Base-by-base conservation (phyloP, 1,140 invertebrate species). In the Atta colombica region DNA sequence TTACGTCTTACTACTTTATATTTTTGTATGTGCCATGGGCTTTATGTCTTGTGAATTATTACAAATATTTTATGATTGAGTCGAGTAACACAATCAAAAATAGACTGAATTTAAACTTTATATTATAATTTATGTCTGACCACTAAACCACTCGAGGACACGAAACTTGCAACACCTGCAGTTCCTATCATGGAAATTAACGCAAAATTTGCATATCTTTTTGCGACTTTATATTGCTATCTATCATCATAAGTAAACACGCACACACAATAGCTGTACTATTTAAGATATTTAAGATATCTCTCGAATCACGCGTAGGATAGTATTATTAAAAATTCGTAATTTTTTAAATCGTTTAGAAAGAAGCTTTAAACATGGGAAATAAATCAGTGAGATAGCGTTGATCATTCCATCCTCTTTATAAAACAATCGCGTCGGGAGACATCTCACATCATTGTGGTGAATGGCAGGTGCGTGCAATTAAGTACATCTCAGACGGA, bases 161-260 rank as follows among this genome's bases (percentile, higher is more conserved):
- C 4, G 4, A 65, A 77, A 28, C 21, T 28, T 72, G 45, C 21
- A 39, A 75, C 5, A 60, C 28, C 14, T 25, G n/a, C 14, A 39
- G 10, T 58, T 75, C 12, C 28, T 12, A 16, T 18, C 39, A 16
- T 31, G n/a, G 25, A 16, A 72, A 58, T 75, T 35, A 74, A 10
- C 18, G 18, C 25, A 63, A 66, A n/a, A 78, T 78, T 66, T 78
- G 3, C 75, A 78, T 78, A 78, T 63, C 74, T 63, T n/a, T 66
- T 66, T 65, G 21, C 28, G 14, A 39, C 25, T n/a, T 58, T 35
- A 74, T 63, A 45, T 72, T 16, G n/a, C 31, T 39, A 49, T 65
- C 61, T 14, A 45, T n/a, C 18, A 49, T 31, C 31, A 0, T 14
- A 68, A 55, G 7, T 80, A 3, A 63, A 69, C 63, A 31, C 58